A percentile compares a stretch with the other conserved stretches of the same genome.
Evolutionary conservation across 2,797 vertebrate genomes (phyloP).

Genomic region (Kryptopterus vitreolus): DNA sequence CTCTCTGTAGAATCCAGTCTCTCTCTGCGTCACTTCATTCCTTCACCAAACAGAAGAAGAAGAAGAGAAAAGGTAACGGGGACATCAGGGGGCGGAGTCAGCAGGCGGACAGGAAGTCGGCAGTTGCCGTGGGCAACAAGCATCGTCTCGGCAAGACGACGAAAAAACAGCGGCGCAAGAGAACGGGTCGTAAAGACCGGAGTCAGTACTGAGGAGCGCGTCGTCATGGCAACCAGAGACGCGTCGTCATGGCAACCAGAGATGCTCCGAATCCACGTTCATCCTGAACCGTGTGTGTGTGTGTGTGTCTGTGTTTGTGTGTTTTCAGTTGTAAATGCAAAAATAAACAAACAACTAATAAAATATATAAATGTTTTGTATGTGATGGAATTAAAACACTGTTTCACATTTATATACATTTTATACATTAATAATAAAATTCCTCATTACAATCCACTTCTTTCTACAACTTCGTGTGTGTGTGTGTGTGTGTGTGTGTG

Average conservation of each 20-base stretch:
- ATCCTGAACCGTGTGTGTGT: neutral
- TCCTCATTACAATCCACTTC: neutral
- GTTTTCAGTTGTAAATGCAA: too few species aligned
- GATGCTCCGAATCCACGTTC: too few species aligned
- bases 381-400: neutral
- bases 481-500: neutral
- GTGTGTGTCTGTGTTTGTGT: neutral
- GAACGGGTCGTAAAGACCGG: conserved; percentile 67
- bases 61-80: conserved; percentile 72
- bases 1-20: conserved; percentile 70
- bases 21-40: conserved; percentile 75
- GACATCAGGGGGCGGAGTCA: conserved; percentile 64
- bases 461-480: neutral
- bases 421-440: conserved; percentile 1
- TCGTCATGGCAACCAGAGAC: neutral
- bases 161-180: conserved; percentile 81
- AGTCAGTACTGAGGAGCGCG: conserved; percentile 67
- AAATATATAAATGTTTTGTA: neutral
- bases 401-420: neutral
- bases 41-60: conserved; percentile 72
- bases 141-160: conserved; percentile 71
- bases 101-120: conserved; percentile 57
- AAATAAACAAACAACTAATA: too few species aligned
- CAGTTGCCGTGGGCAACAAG: conserved; percentile 66
- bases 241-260: neutral